Evolutionary conservation across 2,113 vertebrate species (phyloP), one percentile per base, ranked within the genome.

Genomic region (Collichthys lucidus): DNA sequence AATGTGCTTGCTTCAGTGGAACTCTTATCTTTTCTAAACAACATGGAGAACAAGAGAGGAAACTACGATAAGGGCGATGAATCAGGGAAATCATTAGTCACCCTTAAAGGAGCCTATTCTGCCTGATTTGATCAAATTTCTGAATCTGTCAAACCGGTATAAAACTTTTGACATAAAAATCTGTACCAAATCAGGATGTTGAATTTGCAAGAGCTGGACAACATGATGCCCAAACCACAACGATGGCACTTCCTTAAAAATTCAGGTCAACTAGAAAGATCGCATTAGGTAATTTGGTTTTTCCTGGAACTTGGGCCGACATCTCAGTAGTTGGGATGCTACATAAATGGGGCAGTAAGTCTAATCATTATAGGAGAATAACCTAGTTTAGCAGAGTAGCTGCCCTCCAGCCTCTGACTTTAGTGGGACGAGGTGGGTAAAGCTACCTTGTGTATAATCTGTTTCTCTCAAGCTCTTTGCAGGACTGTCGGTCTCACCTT

Each of bases 401-500:
- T 44, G 42, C 42, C 1, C 42, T 44, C 2, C 42, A 44, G 42
- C 42, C 11, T 44, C 9, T 12, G 42, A 44, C 42, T 44, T 44
- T 7, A 35, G 31, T 35, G 31, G 6, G 31, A 35, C 35, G 35
- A 35, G 35, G 35, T 35, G 35, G 35, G 35, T 35, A 8, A 35
- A 35, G 35, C 35, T 35, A 35, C 35, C 35, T 35, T 35, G 35
- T 35, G 35, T 35, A 8, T 35, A 35, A 35, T 35, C 35, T 35
- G 35, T 35, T 35, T 35, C 35, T 35, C 35, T 35, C 35, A 8
- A 35, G 42, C 42, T 44, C 42, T 44, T 12, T 44, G 44, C 44
- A 14, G 44, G 11, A 5, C 2, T 4, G 0, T 47, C 10, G 5
- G 26, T 24, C 91, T 93, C 91, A 96, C 95, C 95, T 95, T 95